Percentiles rank a stretch among this genome's conserved stretches.
Conservation (phyloP, 2,113 vertebrate genomes). For the Gambusia holbrooki region DNA sequence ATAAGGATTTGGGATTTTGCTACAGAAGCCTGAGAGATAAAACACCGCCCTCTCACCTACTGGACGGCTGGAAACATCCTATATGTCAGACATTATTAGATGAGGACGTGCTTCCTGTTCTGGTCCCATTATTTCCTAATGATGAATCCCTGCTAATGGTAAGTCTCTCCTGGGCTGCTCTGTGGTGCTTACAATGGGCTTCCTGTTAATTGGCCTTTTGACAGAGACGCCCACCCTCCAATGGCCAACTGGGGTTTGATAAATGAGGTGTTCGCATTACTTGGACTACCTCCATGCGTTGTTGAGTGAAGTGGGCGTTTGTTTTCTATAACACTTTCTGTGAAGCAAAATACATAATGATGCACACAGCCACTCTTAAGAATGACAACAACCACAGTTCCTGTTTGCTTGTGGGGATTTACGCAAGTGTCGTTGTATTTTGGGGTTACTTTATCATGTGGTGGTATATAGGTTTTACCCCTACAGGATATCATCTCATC, state of each 20-base stretch:
- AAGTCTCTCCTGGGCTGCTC: slow-evolving; percentile 56
- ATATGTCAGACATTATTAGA: slow-evolving; percentile 26
- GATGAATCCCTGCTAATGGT: slow-evolving; percentile 69
- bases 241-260: slow-evolving; percentile 72
- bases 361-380: slow-evolving; percentile 45
- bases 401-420: background rate
- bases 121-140: slow-evolving; percentile 66
- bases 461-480: background rate
- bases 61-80: slow-evolving; percentile 35
- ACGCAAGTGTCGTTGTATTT: background rate
- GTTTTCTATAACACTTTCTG: slow-evolving; percentile 61
- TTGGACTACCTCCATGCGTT: slow-evolving; percentile 48
- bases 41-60: background rate
- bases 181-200: slow-evolving; percentile 60
- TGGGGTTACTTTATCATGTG: background rate
- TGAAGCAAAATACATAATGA: slow-evolving; percentile 56
- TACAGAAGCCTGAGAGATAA: slow-evolving; percentile 1
- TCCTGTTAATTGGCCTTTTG: slow-evolving; percentile 78
- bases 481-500: slow-evolving; percentile 10
- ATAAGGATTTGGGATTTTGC: background rate
- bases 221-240: slow-evolving; percentile 74
- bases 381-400: slow-evolving; percentile 22
- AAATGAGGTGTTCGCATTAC: slow-evolving; percentile 70
- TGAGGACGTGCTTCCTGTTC: slow-evolving; percentile 55
- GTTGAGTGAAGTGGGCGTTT: slow-evolving; percentile 71